Conservation (phyloP, 2,113 vertebrate species). For the Microtus richardsoni region DNA sequence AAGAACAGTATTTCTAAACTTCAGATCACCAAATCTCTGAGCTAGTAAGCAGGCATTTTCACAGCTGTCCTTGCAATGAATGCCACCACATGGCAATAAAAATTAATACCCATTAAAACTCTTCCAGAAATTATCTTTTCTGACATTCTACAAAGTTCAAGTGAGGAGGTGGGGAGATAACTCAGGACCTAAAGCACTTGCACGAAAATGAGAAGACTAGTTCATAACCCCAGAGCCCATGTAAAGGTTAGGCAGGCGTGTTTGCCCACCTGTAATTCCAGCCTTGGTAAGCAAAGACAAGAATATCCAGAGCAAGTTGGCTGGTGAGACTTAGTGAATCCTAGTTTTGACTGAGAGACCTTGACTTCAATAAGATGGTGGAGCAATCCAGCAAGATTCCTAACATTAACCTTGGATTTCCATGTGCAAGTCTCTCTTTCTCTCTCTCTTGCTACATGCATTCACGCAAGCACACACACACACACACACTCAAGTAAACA, state of each 20-base stretch:
- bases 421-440: background rate
- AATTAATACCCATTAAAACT: background rate
- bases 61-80: background rate
- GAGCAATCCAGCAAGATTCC: background rate
- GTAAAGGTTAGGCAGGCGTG: too few relatives aligned
- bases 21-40: background rate
- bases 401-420: background rate
- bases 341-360: background rate
- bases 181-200: too few relatives aligned
- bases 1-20: background rate
- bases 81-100: background rate
- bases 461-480: background rate
- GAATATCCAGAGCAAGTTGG: background rate
- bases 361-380: background rate
- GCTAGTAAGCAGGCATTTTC: background rate
- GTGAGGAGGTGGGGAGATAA: too few relatives aligned
- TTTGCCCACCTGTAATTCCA: background rate
- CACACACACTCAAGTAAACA: background rate
- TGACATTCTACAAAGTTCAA: background rate
- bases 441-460: too few relatives aligned
- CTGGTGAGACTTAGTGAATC: too few relatives aligned
- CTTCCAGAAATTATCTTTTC: background rate
- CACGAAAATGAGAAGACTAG: background rate
- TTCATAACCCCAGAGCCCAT: too few relatives aligned
- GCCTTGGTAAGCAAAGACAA: background rate